These are phyloP conservation scores for Oncopodura yosiiana DNA, from an alignment of 1,140 invertebrate species.

Conservation along the genomic window DNA sequence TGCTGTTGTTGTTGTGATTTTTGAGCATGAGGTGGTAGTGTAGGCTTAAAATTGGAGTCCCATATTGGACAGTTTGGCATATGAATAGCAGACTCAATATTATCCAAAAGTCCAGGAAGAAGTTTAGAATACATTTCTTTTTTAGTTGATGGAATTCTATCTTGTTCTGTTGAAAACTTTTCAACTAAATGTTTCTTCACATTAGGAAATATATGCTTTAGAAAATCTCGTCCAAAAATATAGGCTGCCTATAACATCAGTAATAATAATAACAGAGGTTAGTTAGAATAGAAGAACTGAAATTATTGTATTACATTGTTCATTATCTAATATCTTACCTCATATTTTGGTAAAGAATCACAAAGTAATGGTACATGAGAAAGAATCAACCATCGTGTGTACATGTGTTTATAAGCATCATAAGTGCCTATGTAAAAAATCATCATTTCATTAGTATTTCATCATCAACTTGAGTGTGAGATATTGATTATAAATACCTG, in stretches of 20 bases:
- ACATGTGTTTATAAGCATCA: slow-evolving; percentile 26
- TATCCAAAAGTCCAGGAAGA: slow-evolving; percentile 58
- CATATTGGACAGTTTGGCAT: slow-evolving; percentile 79
- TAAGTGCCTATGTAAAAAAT: background rate
- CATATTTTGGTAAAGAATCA: slow-evolving; percentile 57
- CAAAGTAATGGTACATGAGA: slow-evolving; percentile 91
- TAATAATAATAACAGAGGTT: no score
- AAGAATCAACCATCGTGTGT: slow-evolving; percentile 70
- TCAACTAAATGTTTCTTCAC: slow-evolving; percentile 73
- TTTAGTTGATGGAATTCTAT: slow-evolving; percentile 21
- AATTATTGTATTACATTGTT: no score
- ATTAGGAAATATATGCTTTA: slow-evolving; percentile 77
- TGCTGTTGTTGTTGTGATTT: no score
- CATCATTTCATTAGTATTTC: no score
- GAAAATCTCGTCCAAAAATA: slow-evolving; percentile 76
- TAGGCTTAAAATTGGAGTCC: slow-evolving; percentile 77
- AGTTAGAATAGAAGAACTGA: no score
- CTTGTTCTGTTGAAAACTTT: slow-evolving; percentile 31
- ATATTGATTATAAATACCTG: slow-evolving; percentile 12
- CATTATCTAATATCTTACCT: background rate
- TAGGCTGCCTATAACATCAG: slow-evolving; percentile 77
- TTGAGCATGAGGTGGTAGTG: slow-evolving; percentile 55
- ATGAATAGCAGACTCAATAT: slow-evolving; percentile 79
- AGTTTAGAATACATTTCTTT: slow-evolving; percentile 22
- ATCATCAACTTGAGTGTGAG: slow-evolving; percentile 10